Percentiles rank a stretch among this genome's conserved stretches.
Conservation (phyloP, 2,888 invertebrate genomes). For the Erebia epiphron region DNA sequence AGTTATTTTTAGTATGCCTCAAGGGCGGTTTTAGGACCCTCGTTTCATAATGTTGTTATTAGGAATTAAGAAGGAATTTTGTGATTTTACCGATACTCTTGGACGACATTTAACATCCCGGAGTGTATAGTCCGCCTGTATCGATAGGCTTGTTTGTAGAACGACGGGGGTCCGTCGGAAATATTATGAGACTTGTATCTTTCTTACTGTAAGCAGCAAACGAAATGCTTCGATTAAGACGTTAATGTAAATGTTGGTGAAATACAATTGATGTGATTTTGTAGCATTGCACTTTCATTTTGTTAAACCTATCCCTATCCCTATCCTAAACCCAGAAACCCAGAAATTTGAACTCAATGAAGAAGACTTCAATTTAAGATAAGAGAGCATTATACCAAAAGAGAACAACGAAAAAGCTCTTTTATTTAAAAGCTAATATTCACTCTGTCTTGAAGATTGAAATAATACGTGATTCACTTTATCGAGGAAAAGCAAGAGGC, state of each 20-base stretch:
- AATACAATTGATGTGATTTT: slow-evolving; percentile 84
- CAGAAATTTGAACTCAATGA: not conserved
- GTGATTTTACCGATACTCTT: not conserved
- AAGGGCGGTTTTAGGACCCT: slow-evolving; percentile 17
- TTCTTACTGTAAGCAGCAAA: slow-evolving; percentile 75
- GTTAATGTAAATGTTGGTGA: slow-evolving; percentile 82
- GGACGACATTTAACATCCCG: slow-evolving; percentile 59
- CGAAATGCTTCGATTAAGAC: slow-evolving; percentile 80
- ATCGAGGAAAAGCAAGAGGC: no score
- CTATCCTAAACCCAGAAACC: not conserved
- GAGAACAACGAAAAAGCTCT: not conserved
- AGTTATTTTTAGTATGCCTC: slow-evolving; percentile 17
- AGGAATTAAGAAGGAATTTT: slow-evolving; percentile 6
- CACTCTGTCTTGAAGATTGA: not conserved
- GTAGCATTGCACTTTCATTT: slow-evolving; percentile 69
- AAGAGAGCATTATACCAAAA: no score
- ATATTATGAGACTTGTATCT: slow-evolving; percentile 68
- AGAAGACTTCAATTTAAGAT: not conserved
- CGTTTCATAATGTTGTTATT: slow-evolving; percentile 17
- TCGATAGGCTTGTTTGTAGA: slow-evolving; percentile 75
- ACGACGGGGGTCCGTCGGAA: slow-evolving; percentile 59
- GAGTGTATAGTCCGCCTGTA: slow-evolving; percentile 74
- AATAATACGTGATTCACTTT: not conserved
- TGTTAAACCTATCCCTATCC: not conserved
- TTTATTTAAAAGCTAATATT: not conserved